Evolutionary conservation across 1,140 invertebrate species (phyloP), one percentile per base, ranked within the genome.

Genomic region (Microplitis mediator): DNA sequence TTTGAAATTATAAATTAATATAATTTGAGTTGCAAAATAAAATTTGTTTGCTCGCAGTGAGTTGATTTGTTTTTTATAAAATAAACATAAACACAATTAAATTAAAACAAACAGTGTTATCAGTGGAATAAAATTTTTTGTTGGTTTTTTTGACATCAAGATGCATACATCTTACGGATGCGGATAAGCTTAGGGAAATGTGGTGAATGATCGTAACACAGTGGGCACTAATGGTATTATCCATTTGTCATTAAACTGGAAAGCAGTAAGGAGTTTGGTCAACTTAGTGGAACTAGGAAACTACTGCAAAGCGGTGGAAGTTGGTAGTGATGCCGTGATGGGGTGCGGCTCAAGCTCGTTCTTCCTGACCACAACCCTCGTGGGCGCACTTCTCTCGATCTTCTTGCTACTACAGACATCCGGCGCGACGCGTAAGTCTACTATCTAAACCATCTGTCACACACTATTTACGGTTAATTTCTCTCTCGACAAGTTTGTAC

Each of bases 321-420:
- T 79, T 79, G 66, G 84, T 81, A 82, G 83, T 84, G 78, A 86
- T 85, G 84, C 84, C 84, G 84, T 86, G 84, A 86, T 85, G 84
- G 84, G 84, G 81, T 80, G 79, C 84, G 81, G 80, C 79, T 84
- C 81, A 78, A 80, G 82, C 79, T 81, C 80, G 71, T 84, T 81
- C 78, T 81, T 83, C 75, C 76, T 81, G 78, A 80, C 82, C 83
- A 80, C 82, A 75, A 80, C 83, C 78, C 78, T 84, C 76, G 80
- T 80, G 80, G 82, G 76, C 77, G 82, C 80, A 80, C 77, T 85
- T 78, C 76, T 85, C 71, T 77, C 76, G 63, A 78, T 82, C 72
- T 75, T 79, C 72, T 69, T 84, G 50, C 72, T 80, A 65, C 75
- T 79, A 73, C 80, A 84, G 69, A 71, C 78, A 70, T 81, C 82